Conservation (phyloP, 2,888 invertebrate genomes). For the Sclerodermus sp. region DNA sequence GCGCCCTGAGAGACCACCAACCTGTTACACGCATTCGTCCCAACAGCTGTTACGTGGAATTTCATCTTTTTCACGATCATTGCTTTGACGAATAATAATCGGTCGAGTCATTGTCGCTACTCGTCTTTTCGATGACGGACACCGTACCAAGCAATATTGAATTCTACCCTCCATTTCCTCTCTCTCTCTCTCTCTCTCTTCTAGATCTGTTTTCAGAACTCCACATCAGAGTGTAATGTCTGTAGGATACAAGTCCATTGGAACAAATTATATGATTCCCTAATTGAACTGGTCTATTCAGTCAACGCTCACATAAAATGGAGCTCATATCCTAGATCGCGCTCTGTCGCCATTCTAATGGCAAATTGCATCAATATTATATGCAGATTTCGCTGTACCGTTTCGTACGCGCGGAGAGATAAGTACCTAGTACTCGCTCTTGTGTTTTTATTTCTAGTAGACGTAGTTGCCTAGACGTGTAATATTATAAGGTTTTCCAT, state of each 20-base stretch:
- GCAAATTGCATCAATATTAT: conserved; percentile 53
- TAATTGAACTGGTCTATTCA: conserved; percentile 54
- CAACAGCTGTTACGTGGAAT: too few species aligned
- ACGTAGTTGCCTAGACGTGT: too few species aligned
- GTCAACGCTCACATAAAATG: conserved; percentile 43
- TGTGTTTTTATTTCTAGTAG: too few species aligned
- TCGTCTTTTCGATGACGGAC: too few species aligned
- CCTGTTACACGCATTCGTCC: conserved; percentile 21
- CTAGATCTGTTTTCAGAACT: too few species aligned
- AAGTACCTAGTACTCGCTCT: too few species aligned
- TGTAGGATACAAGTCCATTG: conserved; percentile 53
- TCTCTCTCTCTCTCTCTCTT: background rate
- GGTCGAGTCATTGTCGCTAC: too few species aligned
- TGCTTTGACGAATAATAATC: too few species aligned
- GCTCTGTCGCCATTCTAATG: conserved; percentile 46
- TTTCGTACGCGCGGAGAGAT: conserved; percentile 2
- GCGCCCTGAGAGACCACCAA: conserved; percentile 24
- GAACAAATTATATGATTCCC: conserved; percentile 52
- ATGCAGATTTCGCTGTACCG: conserved; percentile 43
- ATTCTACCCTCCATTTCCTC: too few species aligned
- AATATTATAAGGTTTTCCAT: too few species aligned
- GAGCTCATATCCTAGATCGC: conserved; percentile 47
- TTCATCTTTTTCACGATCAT: too few species aligned
- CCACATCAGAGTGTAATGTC: conserved; percentile 16
- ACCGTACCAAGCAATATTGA: too few species aligned